These are phyloP conservation scores for Pristionchus mayeri DNA, from an alignment of 2,888 invertebrate species.

Conservation along the genomic window DNA sequence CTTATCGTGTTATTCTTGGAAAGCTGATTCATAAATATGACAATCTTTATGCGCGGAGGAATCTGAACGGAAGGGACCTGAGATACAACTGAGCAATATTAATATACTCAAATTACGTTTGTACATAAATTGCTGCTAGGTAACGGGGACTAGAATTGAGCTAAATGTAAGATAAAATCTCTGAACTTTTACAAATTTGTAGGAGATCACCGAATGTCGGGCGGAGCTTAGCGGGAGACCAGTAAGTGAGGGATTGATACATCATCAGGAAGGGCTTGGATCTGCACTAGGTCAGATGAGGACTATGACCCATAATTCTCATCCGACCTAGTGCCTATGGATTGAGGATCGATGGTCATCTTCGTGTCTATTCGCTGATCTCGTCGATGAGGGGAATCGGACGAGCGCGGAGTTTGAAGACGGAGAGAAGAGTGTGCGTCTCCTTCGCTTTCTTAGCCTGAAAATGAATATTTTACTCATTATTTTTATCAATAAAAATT, in stretches of 20 bases:
- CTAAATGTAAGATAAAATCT: not conserved
- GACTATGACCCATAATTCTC: no score
- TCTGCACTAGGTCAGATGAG: not conserved
- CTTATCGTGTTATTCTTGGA: not conserved
- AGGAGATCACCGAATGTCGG: not conserved
- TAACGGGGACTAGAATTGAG: not conserved
- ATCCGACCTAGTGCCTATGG: no score
- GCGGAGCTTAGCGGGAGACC: not conserved
- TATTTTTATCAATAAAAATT: no score
- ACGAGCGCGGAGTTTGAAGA: not conserved
- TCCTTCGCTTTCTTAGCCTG: slow-evolving; percentile 44
- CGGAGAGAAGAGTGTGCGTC: slow-evolving; percentile 11
- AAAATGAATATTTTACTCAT: not conserved
- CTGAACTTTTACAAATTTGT: not conserved
- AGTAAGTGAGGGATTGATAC: not conserved
- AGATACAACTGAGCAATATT: not conserved
- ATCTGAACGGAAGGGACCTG: not conserved
- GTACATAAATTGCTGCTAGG: not conserved
- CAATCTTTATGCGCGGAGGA: not conserved
- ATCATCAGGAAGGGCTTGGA: no score
- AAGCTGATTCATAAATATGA: not conserved
- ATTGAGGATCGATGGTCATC: no score
- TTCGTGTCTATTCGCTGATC: slow-evolving; percentile 4
- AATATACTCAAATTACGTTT: not conserved
- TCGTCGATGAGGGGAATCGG: slow-evolving; percentile 15